Conservation (phyloP, 2,797 vertebrate genomes). For the Triplophysa bombifrons region DNA sequence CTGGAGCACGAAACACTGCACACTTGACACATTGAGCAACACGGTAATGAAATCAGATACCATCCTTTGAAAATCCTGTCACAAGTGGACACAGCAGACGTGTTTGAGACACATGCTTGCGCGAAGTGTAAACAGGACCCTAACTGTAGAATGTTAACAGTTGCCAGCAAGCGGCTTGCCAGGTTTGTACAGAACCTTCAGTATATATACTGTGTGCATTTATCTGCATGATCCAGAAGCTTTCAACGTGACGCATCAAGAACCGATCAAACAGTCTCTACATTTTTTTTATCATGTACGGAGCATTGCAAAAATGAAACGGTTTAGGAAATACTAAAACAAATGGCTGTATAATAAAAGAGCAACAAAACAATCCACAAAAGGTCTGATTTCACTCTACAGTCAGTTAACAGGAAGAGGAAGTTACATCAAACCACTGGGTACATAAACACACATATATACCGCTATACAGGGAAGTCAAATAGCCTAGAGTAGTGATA, state of each 20-base stretch:
- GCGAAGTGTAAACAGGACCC: not conserved
- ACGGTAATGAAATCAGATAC: not conserved
- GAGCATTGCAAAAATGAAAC: not conserved
- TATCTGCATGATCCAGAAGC: not conserved
- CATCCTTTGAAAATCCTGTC: not conserved
- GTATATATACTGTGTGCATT: not conserved
- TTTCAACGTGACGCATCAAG: not conserved
- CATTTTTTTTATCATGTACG: not conserved
- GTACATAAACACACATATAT: not conserved
- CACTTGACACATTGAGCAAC: not conserved
- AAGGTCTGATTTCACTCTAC: not conserved
- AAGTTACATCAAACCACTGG: constrained; percentile 26
- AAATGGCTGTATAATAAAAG: not conserved
- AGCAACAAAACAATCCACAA: not conserved
- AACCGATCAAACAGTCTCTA: not conserved
- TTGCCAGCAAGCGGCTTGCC: not conserved
- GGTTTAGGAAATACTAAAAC: not conserved
- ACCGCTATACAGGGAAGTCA: not conserved
- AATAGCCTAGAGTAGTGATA: too few species aligned
- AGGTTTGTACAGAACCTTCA: not conserved
- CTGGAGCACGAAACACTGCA: not conserved
- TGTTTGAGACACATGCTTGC: not conserved
- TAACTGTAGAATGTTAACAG: constrained; percentile 1
- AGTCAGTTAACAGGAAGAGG: constrained; percentile 3
- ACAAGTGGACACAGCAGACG: not conserved